Evolutionary conservation across 1,140 invertebrate species (phyloP).

Genomic region (Centruroides vittatus): DNA sequence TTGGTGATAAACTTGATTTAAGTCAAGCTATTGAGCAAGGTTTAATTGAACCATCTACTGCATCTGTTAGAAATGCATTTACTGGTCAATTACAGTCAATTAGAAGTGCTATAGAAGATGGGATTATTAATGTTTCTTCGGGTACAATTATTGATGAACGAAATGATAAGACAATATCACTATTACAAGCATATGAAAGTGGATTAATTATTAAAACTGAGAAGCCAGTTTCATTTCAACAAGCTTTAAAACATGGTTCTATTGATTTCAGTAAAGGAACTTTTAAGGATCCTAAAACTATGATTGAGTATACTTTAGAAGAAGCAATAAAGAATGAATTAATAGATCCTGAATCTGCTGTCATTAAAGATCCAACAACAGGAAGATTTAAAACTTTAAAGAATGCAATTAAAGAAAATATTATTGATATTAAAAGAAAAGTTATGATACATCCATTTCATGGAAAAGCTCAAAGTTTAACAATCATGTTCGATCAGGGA

Average conservation of each 20-base stretch:
- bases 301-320: constrained; percentile 47
- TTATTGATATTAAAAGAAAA: constrained; percentile 48
- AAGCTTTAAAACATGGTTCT: constrained; percentile 53
- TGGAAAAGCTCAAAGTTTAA: constrained; percentile 45
- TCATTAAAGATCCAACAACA: constrained; percentile 46
- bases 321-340: constrained; percentile 56
- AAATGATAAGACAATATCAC: constrained; percentile 42
- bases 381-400: constrained; percentile 54
- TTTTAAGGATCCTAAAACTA: constrained; percentile 56
- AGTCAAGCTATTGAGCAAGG: constrained; percentile 57
- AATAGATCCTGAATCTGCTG: constrained; percentile 53
- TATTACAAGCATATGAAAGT: constrained; percentile 71
- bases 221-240: constrained; percentile 53
- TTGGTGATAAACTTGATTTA: constrained; percentile 52
- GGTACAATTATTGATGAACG: constrained; percentile 47
- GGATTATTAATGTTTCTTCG: constrained; percentile 57
- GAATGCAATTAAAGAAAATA: constrained; percentile 49
- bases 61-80: constrained; percentile 47
- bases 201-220: constrained; percentile 75
- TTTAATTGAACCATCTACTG: constrained; percentile 51
- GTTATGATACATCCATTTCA: constrained; percentile 50
- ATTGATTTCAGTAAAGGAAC: constrained; percentile 60
- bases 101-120: constrained; percentile 50
- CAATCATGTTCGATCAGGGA: constrained; percentile 56
- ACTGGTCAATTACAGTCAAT: constrained; percentile 41